Conservation (phyloP, 2,797 vertebrate species). For the Bradypodion pumilum region DNA sequence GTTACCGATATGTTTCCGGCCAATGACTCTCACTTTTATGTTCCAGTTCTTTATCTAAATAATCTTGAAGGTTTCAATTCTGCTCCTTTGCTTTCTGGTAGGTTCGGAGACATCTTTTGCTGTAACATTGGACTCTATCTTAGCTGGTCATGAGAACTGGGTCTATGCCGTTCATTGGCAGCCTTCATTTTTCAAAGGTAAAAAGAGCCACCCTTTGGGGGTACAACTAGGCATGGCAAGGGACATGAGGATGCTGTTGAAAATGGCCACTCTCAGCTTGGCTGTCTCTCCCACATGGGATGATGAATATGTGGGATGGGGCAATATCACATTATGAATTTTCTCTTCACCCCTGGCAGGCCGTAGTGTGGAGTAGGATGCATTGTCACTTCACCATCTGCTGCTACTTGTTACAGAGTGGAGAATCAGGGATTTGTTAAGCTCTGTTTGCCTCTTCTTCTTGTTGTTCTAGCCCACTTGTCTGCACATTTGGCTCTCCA, state of each 20-base stretch:
- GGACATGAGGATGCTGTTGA: neutral
- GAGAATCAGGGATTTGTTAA: too few species aligned
- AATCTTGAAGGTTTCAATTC: conserved; percentile 44
- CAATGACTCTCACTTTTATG: too few species aligned
- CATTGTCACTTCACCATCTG: neutral
- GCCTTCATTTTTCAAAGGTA: conserved; percentile 86
- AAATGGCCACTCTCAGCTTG: neutral
- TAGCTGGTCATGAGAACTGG: conserved; percentile 96
- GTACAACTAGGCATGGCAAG: neutral
- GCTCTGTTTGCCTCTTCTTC: neutral
- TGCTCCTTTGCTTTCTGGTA: conserved; percentile 63
- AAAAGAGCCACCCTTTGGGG: conserved; percentile 14
- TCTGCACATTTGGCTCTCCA: too few species aligned
- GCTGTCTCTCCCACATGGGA: neutral
- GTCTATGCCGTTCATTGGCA: conserved; percentile 96
- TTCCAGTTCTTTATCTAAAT: neutral
- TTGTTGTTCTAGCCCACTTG: too few species aligned
- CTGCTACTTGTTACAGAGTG: too few species aligned
- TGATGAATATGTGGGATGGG: neutral
- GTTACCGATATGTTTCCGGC: too few species aligned
- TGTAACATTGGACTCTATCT: conserved; percentile 88
- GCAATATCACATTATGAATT: neutral
- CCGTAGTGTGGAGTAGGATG: too few species aligned
- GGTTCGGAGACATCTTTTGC: conserved; percentile 77
- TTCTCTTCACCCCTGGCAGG: neutral